Conservation (phyloP, 2,888 invertebrate species). For the Ethmia dodecea region DNA sequence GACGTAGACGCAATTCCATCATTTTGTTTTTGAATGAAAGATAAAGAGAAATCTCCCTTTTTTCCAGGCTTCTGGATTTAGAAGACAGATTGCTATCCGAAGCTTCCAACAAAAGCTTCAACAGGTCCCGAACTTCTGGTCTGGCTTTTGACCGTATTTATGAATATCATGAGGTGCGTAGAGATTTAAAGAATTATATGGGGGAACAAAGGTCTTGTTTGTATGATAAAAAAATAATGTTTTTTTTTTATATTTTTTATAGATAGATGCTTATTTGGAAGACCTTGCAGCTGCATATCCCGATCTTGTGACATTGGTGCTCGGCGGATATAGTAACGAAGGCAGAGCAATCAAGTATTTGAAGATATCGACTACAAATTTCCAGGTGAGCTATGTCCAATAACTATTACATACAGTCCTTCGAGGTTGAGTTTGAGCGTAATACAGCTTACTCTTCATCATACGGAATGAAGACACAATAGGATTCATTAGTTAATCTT, state of each 20-base stretch:
- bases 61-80: slow-evolving; percentile 38
- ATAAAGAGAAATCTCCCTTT: neutral
- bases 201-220: too few relatives aligned
- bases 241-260: too few relatives aligned
- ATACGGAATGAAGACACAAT: too few relatives aligned
- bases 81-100: slow-evolving; percentile 35
- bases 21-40: too few relatives aligned
- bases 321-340: slow-evolving; percentile 74
- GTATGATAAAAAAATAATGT: too few relatives aligned
- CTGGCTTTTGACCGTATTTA: slow-evolving; percentile 38
- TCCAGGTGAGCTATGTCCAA: slow-evolving; percentile 34
- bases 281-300: slow-evolving; percentile 39
- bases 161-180: slow-evolving; percentile 23
- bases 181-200: neutral
- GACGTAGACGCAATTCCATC: too few relatives aligned
- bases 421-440: too few relatives aligned
- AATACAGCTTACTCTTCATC: too few relatives aligned
- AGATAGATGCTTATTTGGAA: slow-evolving; percentile 45
- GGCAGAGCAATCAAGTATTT: slow-evolving; percentile 72
- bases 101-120: slow-evolving; percentile 23
- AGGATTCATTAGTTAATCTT: too few relatives aligned
- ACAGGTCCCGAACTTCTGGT: slow-evolving; percentile 23
- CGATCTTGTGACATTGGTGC: slow-evolving; percentile 37
- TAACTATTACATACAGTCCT: too few relatives aligned
- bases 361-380: slow-evolving; percentile 71